Evolutionary conservation across 2,797 vertebrate genomes (phyloP).

Genomic region (Muscicapa comitata): DNA sequence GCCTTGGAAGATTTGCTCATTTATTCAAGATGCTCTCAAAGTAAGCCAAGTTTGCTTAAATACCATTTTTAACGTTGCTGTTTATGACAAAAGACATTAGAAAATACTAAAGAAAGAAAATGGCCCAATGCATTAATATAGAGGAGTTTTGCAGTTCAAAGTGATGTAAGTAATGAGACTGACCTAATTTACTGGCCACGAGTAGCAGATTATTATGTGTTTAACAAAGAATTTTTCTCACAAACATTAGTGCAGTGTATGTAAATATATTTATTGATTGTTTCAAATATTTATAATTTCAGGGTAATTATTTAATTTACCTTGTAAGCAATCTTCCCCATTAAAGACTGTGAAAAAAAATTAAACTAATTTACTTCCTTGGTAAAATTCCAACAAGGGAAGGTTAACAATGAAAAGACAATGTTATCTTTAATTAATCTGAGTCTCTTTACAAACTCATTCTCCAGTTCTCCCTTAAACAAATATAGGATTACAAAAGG

Average conservation of each 20-base stretch:
- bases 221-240: background rate
- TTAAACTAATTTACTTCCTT: background rate
- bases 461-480: background rate
- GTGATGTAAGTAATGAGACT: background rate
- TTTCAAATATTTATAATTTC: background rate
- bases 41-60: background rate
- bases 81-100: accelerated
- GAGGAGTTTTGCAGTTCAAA: background rate
- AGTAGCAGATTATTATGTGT: background rate
- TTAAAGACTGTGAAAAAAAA: background rate
- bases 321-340: background rate
- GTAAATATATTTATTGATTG: background rate
- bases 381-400: background rate
- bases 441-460: background rate
- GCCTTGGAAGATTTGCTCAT: background rate
- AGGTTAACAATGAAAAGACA: background rate
- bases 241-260: background rate
- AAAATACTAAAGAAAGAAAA: background rate
- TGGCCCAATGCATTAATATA: background rate
- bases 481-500: accelerated
- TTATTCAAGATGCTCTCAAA: background rate
- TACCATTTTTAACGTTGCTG: background rate
- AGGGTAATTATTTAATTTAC: background rate
- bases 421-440: background rate
- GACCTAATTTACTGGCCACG: background rate